Evolutionary conservation across 2,888 invertebrate species (phyloP), one percentile per base, ranked within the genome.

Genomic region (Halocaridina rubra): DNA sequence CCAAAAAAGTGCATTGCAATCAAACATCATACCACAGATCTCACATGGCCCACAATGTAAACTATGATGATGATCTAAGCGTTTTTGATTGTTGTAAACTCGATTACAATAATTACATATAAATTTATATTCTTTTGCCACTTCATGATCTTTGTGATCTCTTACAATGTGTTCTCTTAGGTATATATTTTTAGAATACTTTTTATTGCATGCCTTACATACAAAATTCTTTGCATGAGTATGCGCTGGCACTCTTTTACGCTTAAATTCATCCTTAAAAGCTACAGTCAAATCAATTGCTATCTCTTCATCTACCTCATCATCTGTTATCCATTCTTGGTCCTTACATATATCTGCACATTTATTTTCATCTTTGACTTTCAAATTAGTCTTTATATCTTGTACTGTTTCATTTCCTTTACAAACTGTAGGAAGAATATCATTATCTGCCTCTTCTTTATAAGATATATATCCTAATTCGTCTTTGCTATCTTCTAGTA

Each of bases 251-350:
- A 32, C 57, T 24, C 82, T 76, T 39, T 72, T 77, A 32, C 61
- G 69, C 29, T 77, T 78, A 69, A 24, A 61, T 19, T 82, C 82
- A 2, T 39, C 22, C 33, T 72, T 77, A 29, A 82, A 82, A 16
- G 77, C 77, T 29, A 46, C 16, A 46, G 46, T 46, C 10, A 46
- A n/a, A n/a, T 81, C 72, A 4, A 74, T 59, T 32, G 76, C 77
- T 59, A 82, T 22, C 30, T 72, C 71, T 61, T 82, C 82, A 39
- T 82, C 82, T 10, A 61, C 61, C 22, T 82, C 82, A 78, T 78
- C 61, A 24, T 82, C 82, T 61, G 82, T 82, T 32, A 82, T 78
- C 82, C 82, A 82, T 16, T 78, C 82, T 39, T 71, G 71, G 5
- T 39, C 67, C 10, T 29, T 80, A n/a, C n/a, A n/a, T n/a, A n/a